A percentile compares a stretch with the other conserved stretches of the same genome.
Conservation (phyloP, 2,888 invertebrate genomes). For the Melanostoma mellinum region DNA sequence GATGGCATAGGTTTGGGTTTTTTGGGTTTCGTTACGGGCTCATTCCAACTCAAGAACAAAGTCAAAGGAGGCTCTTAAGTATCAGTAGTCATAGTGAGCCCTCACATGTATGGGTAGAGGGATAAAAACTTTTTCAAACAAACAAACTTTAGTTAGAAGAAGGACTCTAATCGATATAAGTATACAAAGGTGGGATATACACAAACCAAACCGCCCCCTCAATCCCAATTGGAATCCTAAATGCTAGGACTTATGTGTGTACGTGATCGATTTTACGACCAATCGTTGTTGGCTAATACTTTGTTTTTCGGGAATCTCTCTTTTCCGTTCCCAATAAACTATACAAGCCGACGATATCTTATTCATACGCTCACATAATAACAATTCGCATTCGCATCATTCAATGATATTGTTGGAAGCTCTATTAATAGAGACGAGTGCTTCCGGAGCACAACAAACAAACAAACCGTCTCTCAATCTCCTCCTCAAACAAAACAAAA, state of each 20-base stretch:
- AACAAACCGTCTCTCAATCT: background rate
- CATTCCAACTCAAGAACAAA: too few relatives aligned
- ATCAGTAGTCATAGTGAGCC: too few relatives aligned
- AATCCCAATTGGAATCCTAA: slow-evolving; percentile 3
- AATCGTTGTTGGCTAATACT: slow-evolving; percentile 26
- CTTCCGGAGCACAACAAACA: slow-evolving; percentile 26
- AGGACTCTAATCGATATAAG: slow-evolving; percentile 36
- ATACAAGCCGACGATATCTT: slow-evolving; percentile 16
- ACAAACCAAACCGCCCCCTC: background rate
- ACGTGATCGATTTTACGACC: slow-evolving; percentile 34
- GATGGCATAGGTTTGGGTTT: too few relatives aligned
- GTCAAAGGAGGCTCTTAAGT: too few relatives aligned
- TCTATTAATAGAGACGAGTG: slow-evolving; percentile 33
- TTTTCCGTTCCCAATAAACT: slow-evolving; percentile 28
- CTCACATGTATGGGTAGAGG: background rate
- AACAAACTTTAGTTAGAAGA: slow-evolving; percentile 32
- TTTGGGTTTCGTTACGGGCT: too few relatives aligned
- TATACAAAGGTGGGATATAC: background rate
- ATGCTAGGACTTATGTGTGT: slow-evolving; percentile 9
- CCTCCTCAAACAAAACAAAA: slow-evolving; percentile 13
- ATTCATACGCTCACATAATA: slow-evolving; percentile 41
- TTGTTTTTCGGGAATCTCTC: slow-evolving; percentile 14
- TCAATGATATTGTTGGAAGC: slow-evolving; percentile 19
- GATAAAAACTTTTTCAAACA: slow-evolving; percentile 35
- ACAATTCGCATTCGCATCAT: slow-evolving; percentile 35